Conservation (phyloP, 1,140 invertebrate genomes). For the Temnothorax longispinosus region DNA sequence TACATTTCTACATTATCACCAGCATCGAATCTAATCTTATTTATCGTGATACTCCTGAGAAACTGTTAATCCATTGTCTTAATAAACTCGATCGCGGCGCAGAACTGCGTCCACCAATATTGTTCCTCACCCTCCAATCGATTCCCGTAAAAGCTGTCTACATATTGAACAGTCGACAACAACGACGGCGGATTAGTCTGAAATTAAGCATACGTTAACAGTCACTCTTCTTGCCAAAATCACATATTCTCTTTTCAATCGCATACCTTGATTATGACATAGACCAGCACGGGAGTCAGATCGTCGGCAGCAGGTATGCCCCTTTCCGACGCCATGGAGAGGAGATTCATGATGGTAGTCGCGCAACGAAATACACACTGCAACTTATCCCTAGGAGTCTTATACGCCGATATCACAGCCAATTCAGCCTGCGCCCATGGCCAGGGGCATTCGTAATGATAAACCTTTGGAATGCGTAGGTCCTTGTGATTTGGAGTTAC, state of each 20-base stretch:
- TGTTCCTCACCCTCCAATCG: constrained; percentile 96
- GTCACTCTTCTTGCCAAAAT: not conserved
- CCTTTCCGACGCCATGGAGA: constrained; percentile 92
- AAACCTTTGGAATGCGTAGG: constrained; percentile 92
- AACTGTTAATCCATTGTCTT: constrained; percentile 96
- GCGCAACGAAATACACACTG: constrained; percentile 94
- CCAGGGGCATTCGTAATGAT: constrained; percentile 97
- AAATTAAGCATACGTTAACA: constrained; percentile 63
- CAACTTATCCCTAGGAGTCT: constrained; percentile 98
- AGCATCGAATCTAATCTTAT: constrained; percentile 38
- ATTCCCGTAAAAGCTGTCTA: constrained; percentile 95
- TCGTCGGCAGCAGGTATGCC: constrained; percentile 98
- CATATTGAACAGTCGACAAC: constrained; percentile 98
- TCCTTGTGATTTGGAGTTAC: constrained; percentile 94
- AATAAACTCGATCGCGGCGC: constrained; percentile 98
- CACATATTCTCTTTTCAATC: not conserved
- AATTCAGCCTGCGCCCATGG: constrained; percentile 98
- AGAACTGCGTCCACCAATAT: constrained; percentile 99
- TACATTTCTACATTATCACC: constrained; percentile 70
- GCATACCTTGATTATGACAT: constrained; percentile 96
- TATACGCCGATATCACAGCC: constrained; percentile 96
- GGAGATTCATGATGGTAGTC: constrained; percentile 96
- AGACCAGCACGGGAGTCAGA: constrained; percentile 98
- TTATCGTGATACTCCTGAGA: constrained; percentile 48
- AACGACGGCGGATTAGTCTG: constrained; percentile 97